Base-by-base conservation (phyloP, 2,888 invertebrate genomes). In the Cryptus viduatorius region DNA sequence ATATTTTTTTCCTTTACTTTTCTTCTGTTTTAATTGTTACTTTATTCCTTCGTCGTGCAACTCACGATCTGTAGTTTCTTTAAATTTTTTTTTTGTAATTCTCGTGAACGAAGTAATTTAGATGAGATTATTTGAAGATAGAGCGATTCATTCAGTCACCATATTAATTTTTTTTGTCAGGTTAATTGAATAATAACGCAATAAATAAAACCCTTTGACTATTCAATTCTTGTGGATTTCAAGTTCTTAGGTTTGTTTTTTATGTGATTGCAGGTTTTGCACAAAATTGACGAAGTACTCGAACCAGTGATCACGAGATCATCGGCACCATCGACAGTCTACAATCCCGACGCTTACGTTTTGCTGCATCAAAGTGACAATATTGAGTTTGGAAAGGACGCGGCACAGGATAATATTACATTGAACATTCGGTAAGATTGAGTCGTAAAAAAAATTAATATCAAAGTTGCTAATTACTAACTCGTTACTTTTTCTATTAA, bases 261-360 rank as follows among this genome's bases (percentile, higher is more conserved):
- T 50, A 77, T 69, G 71, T 84, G 86, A 81, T 94, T 94, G 19
- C 94, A 98, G 97, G 96, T 98, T 16, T 95, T 98, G 88, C 98
- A 98, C 94, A 96, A 98, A 90, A 97, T 98, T 92, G 98, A 98
- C 92, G 97, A 97, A 94, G 97, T 98, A 42, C 94, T 98, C 84
- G 96, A 97, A 89, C 98, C 98, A 0, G 96, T 98, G 4, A 92
- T 94, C 65, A 90, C 94, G n/a, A 89, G 89, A 42, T 95, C 96
- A 88, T 95, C 96, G 0, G 94, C 95, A 78, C 95, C 95, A 42
- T 95, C 95, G 16, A 94, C 94, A 12, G 95, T 97, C 69, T 97
- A 96, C 93, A 98, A 97, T 93, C 97, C 98, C 0, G 97, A 97
- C 90, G 98, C 98, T 1, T 96, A 95, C 91, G 96, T 97, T 91